Conservation (phyloP, 2,888 invertebrate genomes). For the Hemithea aestivaria region DNA sequence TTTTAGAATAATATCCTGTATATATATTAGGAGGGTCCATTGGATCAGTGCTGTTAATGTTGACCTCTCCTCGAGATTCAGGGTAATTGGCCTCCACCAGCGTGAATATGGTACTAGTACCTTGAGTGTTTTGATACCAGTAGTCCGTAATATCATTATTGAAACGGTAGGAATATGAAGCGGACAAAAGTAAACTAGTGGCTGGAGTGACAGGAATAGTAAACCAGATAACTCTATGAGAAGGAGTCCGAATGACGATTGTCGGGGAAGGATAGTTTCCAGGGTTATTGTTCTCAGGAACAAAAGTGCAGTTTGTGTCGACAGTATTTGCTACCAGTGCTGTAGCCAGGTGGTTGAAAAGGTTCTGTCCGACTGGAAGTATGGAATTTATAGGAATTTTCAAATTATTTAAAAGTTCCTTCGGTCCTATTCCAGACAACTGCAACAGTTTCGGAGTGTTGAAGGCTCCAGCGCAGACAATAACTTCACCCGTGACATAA, state of each 20-base stretch:
- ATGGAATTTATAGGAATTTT: background rate
- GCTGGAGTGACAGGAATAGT: background rate
- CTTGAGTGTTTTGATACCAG: background rate
- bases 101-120: background rate
- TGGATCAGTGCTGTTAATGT: conserved; percentile 72
- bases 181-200: background rate
- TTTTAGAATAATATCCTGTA: conserved; percentile 75
- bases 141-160: background rate
- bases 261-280: no score
- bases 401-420: conserved; percentile 28
- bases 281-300: no score
- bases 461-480: conserved; percentile 51
- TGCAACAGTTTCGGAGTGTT: conserved; percentile 7
- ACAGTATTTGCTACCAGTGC: background rate
- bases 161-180: background rate
- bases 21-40: conserved; percentile 74
- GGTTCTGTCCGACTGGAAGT: conserved; percentile 2
- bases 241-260: background rate
- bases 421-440: conserved; percentile 8
- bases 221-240: background rate
- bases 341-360: background rate
- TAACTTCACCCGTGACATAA: conserved; percentile 54
- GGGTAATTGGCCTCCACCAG: background rate
- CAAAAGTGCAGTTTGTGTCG: background rate
- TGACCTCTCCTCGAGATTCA: conserved; percentile 39